phyloP scores from a whole-genome alignment of 2,113 vertebrate genomes.

The Bos indicus region DNA sequence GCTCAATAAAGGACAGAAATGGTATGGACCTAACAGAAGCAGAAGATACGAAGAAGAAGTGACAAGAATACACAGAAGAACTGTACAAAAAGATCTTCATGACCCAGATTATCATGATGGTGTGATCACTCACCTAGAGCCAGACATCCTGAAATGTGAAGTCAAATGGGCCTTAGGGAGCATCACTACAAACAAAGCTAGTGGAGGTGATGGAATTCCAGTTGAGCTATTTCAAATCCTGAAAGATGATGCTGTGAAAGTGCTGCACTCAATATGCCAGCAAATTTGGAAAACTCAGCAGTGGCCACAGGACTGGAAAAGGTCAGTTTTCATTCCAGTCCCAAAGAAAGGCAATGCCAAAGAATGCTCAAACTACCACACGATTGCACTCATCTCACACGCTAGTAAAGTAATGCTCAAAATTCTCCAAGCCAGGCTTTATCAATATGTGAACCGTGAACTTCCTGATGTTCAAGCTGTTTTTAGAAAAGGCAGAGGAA shows the following conservation, averaged over 20 bases:
- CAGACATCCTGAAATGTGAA: background rate
- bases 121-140: background rate
- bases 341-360: background rate
- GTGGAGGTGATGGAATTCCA: background rate
- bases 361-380: background rate
- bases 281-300: background rate
- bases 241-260: background rate
- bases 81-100: background rate
- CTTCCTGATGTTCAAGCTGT: background rate
- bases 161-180: background rate
- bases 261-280: background rate
- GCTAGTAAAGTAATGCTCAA: background rate
- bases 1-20: background rate
- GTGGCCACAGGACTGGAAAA: background rate
- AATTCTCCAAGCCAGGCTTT: background rate
- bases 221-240: background rate
- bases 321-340: background rate
- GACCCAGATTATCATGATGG: background rate
- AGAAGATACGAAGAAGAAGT: background rate
- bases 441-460: fast-evolving
- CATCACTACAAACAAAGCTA: background rate
- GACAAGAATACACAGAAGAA: background rate
- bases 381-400: background rate
- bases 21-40: background rate
- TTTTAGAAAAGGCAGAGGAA: background rate